A percentile compares a stretch with the other conserved stretches of the same genome.
These are phyloP conservation scores for Catharus minimus DNA, from an alignment of 2,113 vertebrate species.

Conservation along the genomic window DNA sequence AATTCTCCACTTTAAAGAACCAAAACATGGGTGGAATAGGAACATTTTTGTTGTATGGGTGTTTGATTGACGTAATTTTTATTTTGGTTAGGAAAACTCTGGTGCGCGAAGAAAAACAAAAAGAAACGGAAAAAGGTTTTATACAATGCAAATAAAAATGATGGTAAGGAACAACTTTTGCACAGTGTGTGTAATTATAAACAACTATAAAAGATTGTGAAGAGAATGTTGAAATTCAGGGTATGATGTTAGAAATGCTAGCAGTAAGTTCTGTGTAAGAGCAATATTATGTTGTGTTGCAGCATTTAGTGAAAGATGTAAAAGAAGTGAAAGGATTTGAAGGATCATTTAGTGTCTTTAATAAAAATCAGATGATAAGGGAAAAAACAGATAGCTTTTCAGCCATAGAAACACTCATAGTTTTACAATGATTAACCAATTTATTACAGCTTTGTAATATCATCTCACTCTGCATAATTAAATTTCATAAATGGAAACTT, in stretches of 20 bases:
- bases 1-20: neutral
- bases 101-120: conserved; percentile 93
- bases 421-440: neutral
- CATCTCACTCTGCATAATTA: neutral
- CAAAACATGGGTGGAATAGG: neutral
- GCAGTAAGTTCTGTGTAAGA: neutral
- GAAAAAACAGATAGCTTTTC: neutral
- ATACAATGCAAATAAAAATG: conserved; percentile 84
- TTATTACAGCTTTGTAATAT: neutral
- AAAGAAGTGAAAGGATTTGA: neutral
- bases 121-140: conserved; percentile 89
- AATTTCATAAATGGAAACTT: neutral
- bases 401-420: neutral
- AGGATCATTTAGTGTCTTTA: neutral
- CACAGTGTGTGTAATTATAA: neutral
- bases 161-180: conserved; percentile 76
- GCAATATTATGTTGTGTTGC: neutral
- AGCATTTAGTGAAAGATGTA: neutral
- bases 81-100: conserved; percentile 84
- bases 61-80: conserved; percentile 25
- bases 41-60: neutral
- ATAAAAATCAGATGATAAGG: neutral
- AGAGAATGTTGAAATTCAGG: neutral
- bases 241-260: neutral
- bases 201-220: neutral